phyloP scores from a whole-genome alignment of 1,140 invertebrate species.

The Pogonus chalceus region DNA sequence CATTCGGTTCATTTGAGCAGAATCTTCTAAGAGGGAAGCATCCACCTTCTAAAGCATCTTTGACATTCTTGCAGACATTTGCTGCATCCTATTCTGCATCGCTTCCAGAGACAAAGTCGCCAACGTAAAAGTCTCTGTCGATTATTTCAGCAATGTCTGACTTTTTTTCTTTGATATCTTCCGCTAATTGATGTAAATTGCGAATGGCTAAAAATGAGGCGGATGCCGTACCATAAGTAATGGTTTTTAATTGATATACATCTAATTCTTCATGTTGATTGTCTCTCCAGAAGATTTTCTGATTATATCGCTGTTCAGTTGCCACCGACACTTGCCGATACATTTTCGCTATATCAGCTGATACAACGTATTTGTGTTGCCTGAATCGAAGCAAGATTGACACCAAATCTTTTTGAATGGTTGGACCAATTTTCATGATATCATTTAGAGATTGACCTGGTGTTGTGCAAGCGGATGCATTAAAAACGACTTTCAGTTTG shows the following conservation, averaged over 20 bases:
- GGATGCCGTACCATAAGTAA: conserved; percentile 23
- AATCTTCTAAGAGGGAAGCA: background rate
- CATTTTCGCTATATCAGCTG: conserved; percentile 23
- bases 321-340: conserved; percentile 23
- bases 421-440: conserved; percentile 26
- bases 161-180: conserved; percentile 2
- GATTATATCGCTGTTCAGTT: conserved; percentile 15
- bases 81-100: conserved; percentile 13
- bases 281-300: conserved; percentile 22
- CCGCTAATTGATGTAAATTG: conserved; percentile 5
- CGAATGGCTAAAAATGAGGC: conserved; percentile 17
- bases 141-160: conserved; percentile 8
- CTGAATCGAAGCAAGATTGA: conserved; percentile 31
- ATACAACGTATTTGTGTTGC: conserved; percentile 18
- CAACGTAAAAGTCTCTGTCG: conserved; percentile 10
- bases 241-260: conserved; percentile 20
- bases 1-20: background rate
- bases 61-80: background rate
- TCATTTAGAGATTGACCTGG: conserved; percentile 27
- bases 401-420: conserved; percentile 29
- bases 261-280: conserved; percentile 19
- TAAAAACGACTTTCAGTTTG: conserved; percentile 28
- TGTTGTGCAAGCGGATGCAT: conserved; percentile 23
- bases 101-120: conserved; percentile 4
- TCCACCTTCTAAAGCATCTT: background rate